Evolutionary conservation across 2,888 invertebrate genomes (phyloP), one percentile per base, ranked within the genome.

Genomic region (Amiota mariae): DNA sequence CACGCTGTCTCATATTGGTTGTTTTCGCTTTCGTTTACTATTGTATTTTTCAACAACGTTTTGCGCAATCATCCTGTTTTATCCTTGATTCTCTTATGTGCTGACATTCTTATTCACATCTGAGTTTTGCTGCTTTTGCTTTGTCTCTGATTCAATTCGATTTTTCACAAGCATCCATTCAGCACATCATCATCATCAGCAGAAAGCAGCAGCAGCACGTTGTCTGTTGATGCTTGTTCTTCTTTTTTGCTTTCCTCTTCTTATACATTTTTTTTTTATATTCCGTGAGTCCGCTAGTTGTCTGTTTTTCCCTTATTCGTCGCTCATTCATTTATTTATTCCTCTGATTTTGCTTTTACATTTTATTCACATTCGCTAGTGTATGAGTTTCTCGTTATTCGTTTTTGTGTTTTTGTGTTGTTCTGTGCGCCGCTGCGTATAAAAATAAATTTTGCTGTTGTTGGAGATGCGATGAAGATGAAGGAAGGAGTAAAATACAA

Each of bases 301-400:
- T 73, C 80, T 79, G 78, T 77, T 85, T 85, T 82, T 67, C 18
- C 85, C 85, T 36, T 36, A 36, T 36, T 36, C 36, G 6, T 36
- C 24, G 24, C 3, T 36, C 36, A 36, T 36, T 36, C 36, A 36
- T 36, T 36, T 36, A 36, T 36, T 36, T 36, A 36, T 36, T 83
- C 76, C 63, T 76, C 74, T 80, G 73, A 75, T 80, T 81, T 80
- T 77, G 80, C 82, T 81, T 74, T 79, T 80, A 85, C 15, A 36
- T 15, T 66, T n/a, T 66, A n/a, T 66, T 48, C 78, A 76, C 74
- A 64, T 76, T n/a, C 76, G 64, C 71, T 72, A 74, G 72, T 67
- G 13, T 63, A 59, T 72, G 80, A 84, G 84, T 85, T 85, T 86
- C 86, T 83, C 82, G 83, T 85, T 79, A 57, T 63, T 36, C 46